These are phyloP conservation scores for Macrotus californicus DNA, from an alignment of 2,113 vertebrate species.

Conservation along the genomic window DNA sequence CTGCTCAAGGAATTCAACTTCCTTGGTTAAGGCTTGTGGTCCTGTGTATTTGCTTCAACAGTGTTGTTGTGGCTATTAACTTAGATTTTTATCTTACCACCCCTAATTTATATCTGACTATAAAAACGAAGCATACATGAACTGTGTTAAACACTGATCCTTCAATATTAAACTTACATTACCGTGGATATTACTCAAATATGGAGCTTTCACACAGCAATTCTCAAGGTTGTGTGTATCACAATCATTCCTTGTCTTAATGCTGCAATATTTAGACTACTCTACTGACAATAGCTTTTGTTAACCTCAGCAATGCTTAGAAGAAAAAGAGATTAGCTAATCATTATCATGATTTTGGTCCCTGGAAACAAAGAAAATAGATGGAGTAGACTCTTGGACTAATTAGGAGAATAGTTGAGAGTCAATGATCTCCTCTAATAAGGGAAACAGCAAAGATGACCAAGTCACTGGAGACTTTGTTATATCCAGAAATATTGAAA, in stretches of 20 bases:
- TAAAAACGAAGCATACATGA: not conserved
- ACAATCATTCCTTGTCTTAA: not conserved
- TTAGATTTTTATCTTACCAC: not conserved
- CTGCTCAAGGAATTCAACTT: not conserved
- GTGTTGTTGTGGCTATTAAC: not conserved
- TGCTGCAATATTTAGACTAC: not conserved
- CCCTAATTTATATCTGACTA: not conserved
- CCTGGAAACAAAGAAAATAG: conserved; percentile 20
- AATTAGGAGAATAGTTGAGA: not conserved
- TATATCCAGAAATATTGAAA: not conserved
- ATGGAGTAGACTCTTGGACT: not conserved
- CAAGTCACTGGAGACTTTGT: not conserved
- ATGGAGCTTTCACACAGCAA: not conserved
- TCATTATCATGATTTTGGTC: conserved; percentile 10
- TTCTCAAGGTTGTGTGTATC: not conserved
- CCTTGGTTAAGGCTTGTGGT: not conserved
- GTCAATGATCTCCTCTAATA: not conserved
- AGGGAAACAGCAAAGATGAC: not conserved
- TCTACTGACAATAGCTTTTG: not conserved
- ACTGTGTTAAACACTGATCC: not conserved
- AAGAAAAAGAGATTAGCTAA: conserved; percentile 7
- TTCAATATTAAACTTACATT: not conserved
- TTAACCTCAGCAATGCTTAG: not conserved
- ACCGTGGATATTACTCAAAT: not conserved
- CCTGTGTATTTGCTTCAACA: not conserved